Percentiles rank a stretch among this genome's conserved stretches.
Evolutionary conservation across 2,113 vertebrate species (phyloP).

Genomic region (Neodontobutis hainanensis): DNA sequence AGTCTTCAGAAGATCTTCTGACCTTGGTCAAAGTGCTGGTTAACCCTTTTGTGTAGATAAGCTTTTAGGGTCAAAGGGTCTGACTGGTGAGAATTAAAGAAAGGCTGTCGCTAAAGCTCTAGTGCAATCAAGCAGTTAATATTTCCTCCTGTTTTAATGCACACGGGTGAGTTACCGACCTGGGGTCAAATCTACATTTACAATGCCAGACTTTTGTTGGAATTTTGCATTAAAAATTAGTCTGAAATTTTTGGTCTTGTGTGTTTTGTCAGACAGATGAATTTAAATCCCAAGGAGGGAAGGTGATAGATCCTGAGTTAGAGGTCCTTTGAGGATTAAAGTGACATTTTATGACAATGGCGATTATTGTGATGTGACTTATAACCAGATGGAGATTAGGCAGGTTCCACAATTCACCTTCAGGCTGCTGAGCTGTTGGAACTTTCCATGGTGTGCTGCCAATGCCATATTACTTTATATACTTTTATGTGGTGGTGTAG

Average conservation of each 20-base stretch:
- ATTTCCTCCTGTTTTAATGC: conserved; percentile 65
- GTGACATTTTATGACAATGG: conserved; percentile 54
- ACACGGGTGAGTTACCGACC: conserved; percentile 47
- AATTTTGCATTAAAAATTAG: conserved; percentile 57
- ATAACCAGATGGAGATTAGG: conserved; percentile 57
- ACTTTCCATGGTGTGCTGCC: conserved; percentile 45
- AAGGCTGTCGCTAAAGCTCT: conserved; percentile 34
- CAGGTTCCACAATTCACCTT: conserved; percentile 9
- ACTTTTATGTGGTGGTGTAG: conserved; percentile 50
- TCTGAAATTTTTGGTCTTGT: conserved; percentile 55
- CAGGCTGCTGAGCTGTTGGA: conserved; percentile 15
- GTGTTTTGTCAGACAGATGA: conserved; percentile 35
- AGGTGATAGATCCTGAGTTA: conserved; percentile 52
- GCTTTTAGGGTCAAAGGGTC: conserved; percentile 48
- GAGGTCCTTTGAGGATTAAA: conserved; percentile 49
- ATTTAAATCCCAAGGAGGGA: conserved; percentile 50
- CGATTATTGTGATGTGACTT: conserved; percentile 57
- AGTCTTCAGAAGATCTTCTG: conserved; percentile 20
- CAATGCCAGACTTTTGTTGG: conserved; percentile 45
- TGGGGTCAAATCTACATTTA: conserved; percentile 45
- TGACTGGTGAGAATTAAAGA: conserved; percentile 28
- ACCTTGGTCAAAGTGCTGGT: conserved; percentile 39
- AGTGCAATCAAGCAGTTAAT: conserved; percentile 68
- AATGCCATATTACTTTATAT: conserved; percentile 25
- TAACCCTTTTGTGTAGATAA: conserved; percentile 58